Evolutionary conservation across 2,113 vertebrate genomes (phyloP).

Genomic region (Plecturocebus donacophilus): DNA sequence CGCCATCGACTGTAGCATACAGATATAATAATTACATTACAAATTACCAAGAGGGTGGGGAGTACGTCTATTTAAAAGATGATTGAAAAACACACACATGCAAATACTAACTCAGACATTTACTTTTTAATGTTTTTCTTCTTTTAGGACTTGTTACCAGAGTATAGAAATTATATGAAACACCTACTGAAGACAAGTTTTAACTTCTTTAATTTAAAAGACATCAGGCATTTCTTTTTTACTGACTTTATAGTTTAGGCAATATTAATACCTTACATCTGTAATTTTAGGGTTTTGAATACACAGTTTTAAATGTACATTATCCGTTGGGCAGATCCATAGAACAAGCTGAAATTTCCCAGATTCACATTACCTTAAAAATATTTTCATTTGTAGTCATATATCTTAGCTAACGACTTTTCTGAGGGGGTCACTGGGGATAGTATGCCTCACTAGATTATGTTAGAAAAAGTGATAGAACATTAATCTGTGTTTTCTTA

Average conservation of each 20-base stretch:
- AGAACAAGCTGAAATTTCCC: background rate
- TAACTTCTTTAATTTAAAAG: constrained; percentile 22
- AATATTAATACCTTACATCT: background rate
- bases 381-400: background rate
- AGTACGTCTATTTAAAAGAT: constrained; percentile 5
- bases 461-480: background rate
- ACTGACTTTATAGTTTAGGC: background rate
- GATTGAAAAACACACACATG: background rate
- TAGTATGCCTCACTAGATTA: background rate
- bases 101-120: background rate
- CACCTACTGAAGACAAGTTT: background rate
- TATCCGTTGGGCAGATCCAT: background rate
- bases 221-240: background rate
- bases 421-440: background rate
- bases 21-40: constrained; percentile 56
- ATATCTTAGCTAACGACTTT: background rate
- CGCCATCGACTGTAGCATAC: constrained; percentile 47
- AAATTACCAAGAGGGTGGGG: constrained; percentile 1
- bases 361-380: background rate
- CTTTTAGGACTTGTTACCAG: background rate
- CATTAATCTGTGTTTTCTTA: background rate
- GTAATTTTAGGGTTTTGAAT: background rate
- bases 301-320: background rate
- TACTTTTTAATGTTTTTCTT: background rate
- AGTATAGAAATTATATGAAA: constrained; percentile 26